A percentile compares a stretch with the other conserved stretches of the same genome.
These are phyloP conservation scores for Gila orcuttii DNA, from an alignment of 2,113 vertebrate species.

Conservation along the genomic window DNA sequence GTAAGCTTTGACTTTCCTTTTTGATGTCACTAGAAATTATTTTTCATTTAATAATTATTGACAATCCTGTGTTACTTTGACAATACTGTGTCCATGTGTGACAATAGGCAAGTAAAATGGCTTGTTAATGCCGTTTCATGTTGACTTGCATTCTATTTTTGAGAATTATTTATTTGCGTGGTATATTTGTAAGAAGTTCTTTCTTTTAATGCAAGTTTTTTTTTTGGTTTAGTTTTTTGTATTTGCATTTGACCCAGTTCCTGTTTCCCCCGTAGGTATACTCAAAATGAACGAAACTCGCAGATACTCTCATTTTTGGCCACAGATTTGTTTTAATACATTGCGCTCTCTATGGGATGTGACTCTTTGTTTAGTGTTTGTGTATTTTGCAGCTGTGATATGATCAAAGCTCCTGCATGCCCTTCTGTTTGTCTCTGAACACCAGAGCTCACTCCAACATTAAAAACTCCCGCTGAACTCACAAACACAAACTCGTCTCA, in stretches of 20 bases:
- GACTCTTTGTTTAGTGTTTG: slow-evolving; percentile 10
- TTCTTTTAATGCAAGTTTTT: background rate
- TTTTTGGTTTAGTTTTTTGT: background rate
- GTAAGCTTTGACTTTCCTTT: too few species aligned
- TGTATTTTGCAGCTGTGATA: background rate
- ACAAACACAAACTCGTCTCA: background rate
- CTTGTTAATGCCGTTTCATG: background rate
- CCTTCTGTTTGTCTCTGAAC: slow-evolving; percentile 16
- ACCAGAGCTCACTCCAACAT: background rate
- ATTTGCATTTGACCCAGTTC: slow-evolving; percentile 18
- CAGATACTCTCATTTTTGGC: background rate
- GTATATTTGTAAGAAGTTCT: background rate
- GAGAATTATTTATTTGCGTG: background rate
- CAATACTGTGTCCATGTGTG: too few species aligned
- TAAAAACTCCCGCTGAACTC: background rate
- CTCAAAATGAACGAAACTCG: background rate
- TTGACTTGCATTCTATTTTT: background rate
- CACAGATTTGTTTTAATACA: background rate
- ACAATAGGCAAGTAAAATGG: background rate
- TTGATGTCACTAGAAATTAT: too few species aligned
- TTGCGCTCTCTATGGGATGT: background rate
- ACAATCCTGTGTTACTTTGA: background rate
- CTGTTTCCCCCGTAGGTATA: background rate
- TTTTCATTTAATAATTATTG: too few species aligned
- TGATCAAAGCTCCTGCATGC: slow-evolving; percentile 6